These are phyloP conservation scores for Mus musculus DNA, from an alignment of 2,113 vertebrate genomes.

Conservation along the genomic window DNA sequence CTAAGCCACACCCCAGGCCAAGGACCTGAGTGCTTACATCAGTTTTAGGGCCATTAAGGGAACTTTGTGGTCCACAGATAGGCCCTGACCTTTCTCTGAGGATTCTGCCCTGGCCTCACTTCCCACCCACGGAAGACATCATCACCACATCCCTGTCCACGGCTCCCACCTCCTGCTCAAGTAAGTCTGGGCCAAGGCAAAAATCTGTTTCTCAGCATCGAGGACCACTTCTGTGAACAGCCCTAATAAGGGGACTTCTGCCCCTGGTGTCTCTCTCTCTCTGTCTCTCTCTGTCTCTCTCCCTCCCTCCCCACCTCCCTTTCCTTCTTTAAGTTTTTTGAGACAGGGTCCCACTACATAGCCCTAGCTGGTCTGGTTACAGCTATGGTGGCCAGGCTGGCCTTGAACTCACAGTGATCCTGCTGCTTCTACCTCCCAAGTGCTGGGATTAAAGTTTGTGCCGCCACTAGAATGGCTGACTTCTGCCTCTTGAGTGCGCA, in stretches of 20 bases:
- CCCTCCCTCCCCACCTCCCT: no score
- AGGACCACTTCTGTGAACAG: background rate
- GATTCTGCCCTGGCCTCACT: background rate
- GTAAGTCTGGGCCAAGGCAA: background rate
- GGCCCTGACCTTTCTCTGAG: background rate
- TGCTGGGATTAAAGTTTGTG: background rate
- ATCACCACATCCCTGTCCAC: rapidly evolving
- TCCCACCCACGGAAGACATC: rapidly evolving
- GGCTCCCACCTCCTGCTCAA: background rate
- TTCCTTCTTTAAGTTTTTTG: background rate
- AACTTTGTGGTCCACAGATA: background rate
- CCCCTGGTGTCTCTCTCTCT: background rate
- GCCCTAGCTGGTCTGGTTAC: background rate
- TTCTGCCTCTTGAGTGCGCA: background rate
- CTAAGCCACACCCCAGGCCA: background rate
- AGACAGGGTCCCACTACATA: background rate
- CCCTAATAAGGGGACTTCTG: background rate
- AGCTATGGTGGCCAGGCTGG: background rate
- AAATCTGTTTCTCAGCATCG: background rate
- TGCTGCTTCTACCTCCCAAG: background rate
- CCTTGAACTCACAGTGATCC: background rate
- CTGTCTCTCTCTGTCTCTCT: no score
- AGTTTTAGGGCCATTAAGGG: background rate
- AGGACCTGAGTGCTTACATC: background rate
- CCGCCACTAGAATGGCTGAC: no score